Conservation (phyloP, 2,888 invertebrate species). For the Scaeva pyrastri region DNA sequence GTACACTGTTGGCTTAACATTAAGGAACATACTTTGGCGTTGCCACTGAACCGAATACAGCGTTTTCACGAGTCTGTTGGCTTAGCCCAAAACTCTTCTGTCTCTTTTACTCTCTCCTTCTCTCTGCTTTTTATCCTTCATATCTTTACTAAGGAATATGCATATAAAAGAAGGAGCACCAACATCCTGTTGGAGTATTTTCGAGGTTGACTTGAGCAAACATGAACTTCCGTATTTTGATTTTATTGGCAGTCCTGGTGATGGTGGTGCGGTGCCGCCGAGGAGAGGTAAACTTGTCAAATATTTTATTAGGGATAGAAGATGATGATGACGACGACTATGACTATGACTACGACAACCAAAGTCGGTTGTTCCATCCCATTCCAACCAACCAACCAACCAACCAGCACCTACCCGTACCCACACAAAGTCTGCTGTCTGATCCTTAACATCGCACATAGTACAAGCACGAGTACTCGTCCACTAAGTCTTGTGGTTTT, state of each 20-base stretch:
- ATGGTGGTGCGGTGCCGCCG: slow-evolving; percentile 20
- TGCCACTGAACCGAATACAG: slow-evolving; percentile 67
- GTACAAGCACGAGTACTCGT: too few relatives aligned
- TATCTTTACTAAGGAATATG: not conserved
- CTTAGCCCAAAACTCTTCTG: slow-evolving; percentile 53
- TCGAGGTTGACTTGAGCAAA: slow-evolving; percentile 71
- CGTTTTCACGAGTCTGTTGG: slow-evolving; percentile 54
- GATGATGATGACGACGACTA: slow-evolving; percentile 41
- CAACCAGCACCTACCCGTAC: not conserved
- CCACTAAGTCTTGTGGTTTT: slow-evolving; percentile 49
- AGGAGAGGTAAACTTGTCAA: slow-evolving; percentile 63
- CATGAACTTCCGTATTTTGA: slow-evolving; percentile 75
- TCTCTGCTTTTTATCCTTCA: not conserved
- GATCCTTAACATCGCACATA: slow-evolving; percentile 30
- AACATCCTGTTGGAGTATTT: slow-evolving; percentile 64
- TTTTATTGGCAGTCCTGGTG: slow-evolving; percentile 56
- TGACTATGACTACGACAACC: slow-evolving; percentile 13
- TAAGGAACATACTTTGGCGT: slow-evolving; percentile 65
- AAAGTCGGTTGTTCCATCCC: not conserved
- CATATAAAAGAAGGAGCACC: slow-evolving; percentile 16
- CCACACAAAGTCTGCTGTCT: slow-evolving; percentile 50
- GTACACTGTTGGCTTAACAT: slow-evolving; percentile 73
- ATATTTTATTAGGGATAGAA: slow-evolving; percentile 63
- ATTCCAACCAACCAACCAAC: not conserved
- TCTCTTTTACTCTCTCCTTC: not conserved